Conservation (phyloP, 2,888 invertebrate species). For the Eupithecia inturbata region DNA sequence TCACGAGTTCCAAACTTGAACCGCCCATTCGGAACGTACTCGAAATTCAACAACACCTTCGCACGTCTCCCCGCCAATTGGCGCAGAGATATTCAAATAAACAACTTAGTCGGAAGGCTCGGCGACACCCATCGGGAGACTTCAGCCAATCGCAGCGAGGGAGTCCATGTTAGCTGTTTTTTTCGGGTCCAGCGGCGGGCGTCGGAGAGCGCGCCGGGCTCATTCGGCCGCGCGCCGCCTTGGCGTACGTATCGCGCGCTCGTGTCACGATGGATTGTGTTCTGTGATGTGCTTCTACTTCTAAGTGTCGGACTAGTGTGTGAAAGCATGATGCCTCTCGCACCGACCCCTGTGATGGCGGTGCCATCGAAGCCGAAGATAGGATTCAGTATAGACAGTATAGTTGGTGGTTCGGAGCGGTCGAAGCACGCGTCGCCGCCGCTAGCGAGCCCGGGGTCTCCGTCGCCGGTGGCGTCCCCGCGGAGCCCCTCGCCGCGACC, state of each 20-base stretch:
- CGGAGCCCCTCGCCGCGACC: conserved; percentile 77
- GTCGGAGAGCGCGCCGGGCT: conserved; percentile 59
- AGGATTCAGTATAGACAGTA: conserved; percentile 97
- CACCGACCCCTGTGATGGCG: conserved; percentile 96
- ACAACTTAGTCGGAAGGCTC: conserved; percentile 60
- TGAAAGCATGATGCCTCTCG: conserved; percentile 95
- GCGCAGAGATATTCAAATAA: conserved; percentile 60
- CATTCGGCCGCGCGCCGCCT: conserved; percentile 82
- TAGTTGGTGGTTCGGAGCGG: conserved; percentile 89
- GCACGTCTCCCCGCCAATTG: conserved; percentile 64
- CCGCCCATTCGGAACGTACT: conserved; percentile 78
- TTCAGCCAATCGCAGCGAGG: conserved; percentile 65
- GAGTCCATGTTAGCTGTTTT: conserved; percentile 76
- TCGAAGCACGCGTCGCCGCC: conserved; percentile 83
- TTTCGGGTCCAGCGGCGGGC: conserved; percentile 63
- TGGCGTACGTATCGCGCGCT: conserved; percentile 80
- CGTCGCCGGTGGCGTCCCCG: conserved; percentile 76
- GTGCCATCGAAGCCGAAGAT: conserved; percentile 96
- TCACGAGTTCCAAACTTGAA: conserved; percentile 66
- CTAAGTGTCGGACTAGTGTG: conserved; percentile 77
- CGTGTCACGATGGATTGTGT: conserved; percentile 80
- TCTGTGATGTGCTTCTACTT: conserved; percentile 80
- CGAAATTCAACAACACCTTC: conserved; percentile 75
- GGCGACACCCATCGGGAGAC: conserved; percentile 63
- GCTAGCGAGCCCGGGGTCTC: conserved; percentile 79